Evolutionary conservation across 1,140 invertebrate species (phyloP).

Genomic region (Hylyphantes graminicola): DNA sequence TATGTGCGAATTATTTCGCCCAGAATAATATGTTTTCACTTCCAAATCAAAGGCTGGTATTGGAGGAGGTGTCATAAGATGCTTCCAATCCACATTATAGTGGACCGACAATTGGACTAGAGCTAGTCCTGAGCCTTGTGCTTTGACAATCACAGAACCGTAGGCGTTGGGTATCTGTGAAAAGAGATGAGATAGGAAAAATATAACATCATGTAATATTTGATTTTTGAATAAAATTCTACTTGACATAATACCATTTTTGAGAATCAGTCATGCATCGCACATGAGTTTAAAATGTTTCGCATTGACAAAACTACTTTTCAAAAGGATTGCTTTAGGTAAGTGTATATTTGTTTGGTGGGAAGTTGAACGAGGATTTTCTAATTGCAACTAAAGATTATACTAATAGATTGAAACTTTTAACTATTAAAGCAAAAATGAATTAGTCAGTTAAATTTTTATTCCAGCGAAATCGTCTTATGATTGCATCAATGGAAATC

Average conservation of each 20-base stretch:
- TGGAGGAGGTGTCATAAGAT: slow-evolving; percentile 87
- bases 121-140: slow-evolving; percentile 89
- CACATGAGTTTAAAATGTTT: neutral
- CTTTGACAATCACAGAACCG: slow-evolving; percentile 90
- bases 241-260: neutral
- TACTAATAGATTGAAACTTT: too few species aligned
- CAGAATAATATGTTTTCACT: slow-evolving; percentile 80
- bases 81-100: slow-evolving; percentile 90
- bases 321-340: too few species aligned
- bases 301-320: too few species aligned
- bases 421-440: too few species aligned
- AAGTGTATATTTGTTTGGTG: too few species aligned
- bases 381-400: too few species aligned
- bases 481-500: too few species aligned
- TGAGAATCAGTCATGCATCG: slow-evolving; percentile 1
- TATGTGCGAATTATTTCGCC: slow-evolving; percentile 94
- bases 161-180: slow-evolving; percentile 87
- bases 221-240: neutral
- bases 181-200: neutral
- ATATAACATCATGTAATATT: neutral
- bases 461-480: too few species aligned
- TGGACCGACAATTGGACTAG: slow-evolving; percentile 93
- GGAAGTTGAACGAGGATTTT: too few species aligned
- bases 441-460: too few species aligned
- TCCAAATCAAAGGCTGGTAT: slow-evolving; percentile 79